Evolutionary conservation across 2,113 vertebrate genomes (phyloP).

Genomic region (Ursus arctos): DNA sequence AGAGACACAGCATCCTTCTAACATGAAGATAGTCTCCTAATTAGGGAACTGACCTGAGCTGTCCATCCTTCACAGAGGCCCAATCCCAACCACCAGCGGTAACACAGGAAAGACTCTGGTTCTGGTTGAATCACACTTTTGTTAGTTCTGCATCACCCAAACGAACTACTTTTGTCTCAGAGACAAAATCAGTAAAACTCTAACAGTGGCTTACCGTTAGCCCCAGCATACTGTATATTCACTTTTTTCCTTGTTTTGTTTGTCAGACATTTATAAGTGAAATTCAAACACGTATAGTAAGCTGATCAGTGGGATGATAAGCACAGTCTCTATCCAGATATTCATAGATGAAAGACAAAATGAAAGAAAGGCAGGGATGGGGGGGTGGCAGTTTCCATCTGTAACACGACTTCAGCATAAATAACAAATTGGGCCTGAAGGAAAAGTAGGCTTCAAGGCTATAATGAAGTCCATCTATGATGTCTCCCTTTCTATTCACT

Average conservation of each 20-base stretch:
- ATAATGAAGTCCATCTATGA: not conserved
- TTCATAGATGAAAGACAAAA: not conserved
- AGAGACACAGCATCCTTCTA: not conserved
- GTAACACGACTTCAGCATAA: not conserved
- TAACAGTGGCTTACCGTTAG: not conserved
- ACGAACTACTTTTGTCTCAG: not conserved
- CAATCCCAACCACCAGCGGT: not conserved
- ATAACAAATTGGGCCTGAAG: not conserved
- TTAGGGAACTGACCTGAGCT: slow-evolving; percentile 51
- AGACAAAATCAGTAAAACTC: not conserved
- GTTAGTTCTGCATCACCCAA: not conserved
- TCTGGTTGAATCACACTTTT: not conserved
- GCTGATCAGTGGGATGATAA: not conserved
- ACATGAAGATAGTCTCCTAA: slow-evolving; percentile 53
- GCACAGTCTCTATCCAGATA: not conserved
- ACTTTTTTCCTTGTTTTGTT: not conserved
- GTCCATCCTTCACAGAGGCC: not conserved
- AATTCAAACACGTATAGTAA: not conserved
- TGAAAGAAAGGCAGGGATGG: not conserved
- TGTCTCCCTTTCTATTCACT: not conserved
- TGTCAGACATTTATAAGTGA: not conserved
- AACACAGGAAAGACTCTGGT: not conserved
- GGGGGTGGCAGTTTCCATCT: not conserved
- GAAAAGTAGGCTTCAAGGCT: not conserved
- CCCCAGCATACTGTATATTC: not conserved